These are phyloP conservation scores for Physocephala rufipes DNA, from an alignment of 2,888 invertebrate species.

Conservation along the genomic window DNA sequence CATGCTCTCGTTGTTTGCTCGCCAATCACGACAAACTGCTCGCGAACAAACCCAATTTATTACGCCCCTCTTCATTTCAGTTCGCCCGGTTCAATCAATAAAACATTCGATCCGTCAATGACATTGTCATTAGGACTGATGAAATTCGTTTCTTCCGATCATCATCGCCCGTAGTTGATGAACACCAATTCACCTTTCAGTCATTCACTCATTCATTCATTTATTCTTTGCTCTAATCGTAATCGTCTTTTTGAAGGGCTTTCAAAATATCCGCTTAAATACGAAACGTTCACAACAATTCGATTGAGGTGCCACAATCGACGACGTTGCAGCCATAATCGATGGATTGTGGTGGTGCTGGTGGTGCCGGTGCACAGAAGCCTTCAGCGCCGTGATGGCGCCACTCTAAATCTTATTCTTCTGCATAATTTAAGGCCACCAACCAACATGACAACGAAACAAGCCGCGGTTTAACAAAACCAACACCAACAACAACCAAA, in stretches of 20 bases:
- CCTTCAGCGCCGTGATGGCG: slow-evolving; percentile 35
- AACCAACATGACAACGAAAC: slow-evolving; percentile 39
- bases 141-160: not conserved
- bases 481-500: slow-evolving; percentile 18
- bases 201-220: not conserved
- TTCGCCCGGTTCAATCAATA: not conserved
- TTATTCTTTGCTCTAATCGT: no score
- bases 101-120: slow-evolving; percentile 1
- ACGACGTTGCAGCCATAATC: not conserved
- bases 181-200: not conserved
- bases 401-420: slow-evolving; percentile 41
- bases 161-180: not conserved
- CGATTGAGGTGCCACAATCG: slow-evolving; percentile 13
- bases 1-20: not conserved
- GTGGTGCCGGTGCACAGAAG: slow-evolving; percentile 30
- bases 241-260: not conserved
- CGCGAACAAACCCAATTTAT: not conserved
- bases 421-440: slow-evolving; percentile 40
- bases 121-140: slow-evolving; percentile 17
- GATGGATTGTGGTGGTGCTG: no score
- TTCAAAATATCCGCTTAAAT: not conserved
- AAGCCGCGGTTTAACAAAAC: slow-evolving; percentile 29
- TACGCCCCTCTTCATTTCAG: not conserved
- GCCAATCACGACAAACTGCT: not conserved
- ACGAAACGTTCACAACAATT: not conserved